These are phyloP conservation scores for Darevskia mixta DNA, from an alignment of 2,797 vertebrate species.

Conservation along the genomic window DNA sequence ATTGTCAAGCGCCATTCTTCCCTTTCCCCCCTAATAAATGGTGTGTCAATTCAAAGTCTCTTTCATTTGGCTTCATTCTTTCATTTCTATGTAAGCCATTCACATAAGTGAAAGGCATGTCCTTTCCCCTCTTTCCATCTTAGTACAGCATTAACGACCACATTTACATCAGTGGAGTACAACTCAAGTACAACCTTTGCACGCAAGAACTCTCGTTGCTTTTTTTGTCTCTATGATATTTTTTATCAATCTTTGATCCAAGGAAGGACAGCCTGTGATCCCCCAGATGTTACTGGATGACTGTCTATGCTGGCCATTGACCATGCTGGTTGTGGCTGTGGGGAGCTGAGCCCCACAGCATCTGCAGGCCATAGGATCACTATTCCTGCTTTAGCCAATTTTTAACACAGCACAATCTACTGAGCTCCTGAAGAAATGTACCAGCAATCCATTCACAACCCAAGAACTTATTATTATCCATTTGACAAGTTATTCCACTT, in stretches of 20 bases:
- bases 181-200: background rate
- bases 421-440: background rate
- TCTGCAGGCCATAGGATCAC: background rate
- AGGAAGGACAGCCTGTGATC: background rate
- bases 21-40: background rate
- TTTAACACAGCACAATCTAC: background rate
- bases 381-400: background rate
- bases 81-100: background rate
- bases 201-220: background rate
- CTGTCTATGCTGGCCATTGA: no score
- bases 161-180: constrained; percentile 4
- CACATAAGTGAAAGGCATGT: background rate
- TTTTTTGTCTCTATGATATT: background rate
- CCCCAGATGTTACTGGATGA: no score
- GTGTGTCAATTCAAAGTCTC: background rate
- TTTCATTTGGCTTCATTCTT: background rate
- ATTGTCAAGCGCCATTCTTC: background rate
- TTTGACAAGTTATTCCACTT: no score
- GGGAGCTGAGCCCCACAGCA: no score
- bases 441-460: background rate
- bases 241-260: background rate
- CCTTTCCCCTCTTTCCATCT: background rate
- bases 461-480: background rate
- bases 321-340: no score
- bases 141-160: background rate